Percentiles rank a stretch among this genome's conserved stretches.
Evolutionary conservation across 30 jellyfish, hydroid and myxozoan species (phyloP).

Genomic region (Aurelia coerulea): DNA sequence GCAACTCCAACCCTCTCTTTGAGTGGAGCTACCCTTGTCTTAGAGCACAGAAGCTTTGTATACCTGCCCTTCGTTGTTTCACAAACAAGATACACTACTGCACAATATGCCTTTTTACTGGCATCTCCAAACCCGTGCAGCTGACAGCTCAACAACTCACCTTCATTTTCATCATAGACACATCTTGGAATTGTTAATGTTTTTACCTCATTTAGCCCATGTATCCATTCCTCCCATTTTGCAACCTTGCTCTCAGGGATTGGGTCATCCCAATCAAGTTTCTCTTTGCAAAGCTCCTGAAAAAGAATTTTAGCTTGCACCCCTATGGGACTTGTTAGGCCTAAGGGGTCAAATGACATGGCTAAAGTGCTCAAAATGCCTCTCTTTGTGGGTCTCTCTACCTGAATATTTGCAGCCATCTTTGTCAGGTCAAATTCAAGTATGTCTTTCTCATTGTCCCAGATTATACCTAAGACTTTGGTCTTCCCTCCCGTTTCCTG

Average conservation of each 20-base stretch:
- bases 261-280: conserved; percentile 46
- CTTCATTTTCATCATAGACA: conserved; percentile 13
- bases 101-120: conserved; percentile 43
- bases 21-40: neutral
- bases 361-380: conserved; percentile 26
- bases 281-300: conserved; percentile 33
- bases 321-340: conserved; percentile 1
- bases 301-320: conserved; percentile 15
- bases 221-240: conserved; percentile 29
- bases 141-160: conserved; percentile 35
- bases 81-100: conserved; percentile 27
- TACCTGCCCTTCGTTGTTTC: conserved; percentile 36
- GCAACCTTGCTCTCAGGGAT: conserved; percentile 31
- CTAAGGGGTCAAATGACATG: conserved; percentile 19
- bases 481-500: conserved; percentile 29
- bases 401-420: conserved; percentile 17
- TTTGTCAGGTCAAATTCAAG: conserved; percentile 21
- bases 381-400: conserved; percentile 36
- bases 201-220: conserved; percentile 20
- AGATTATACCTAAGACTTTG: conserved; percentile 25
- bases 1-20: too few species aligned
- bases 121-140: conserved; percentile 46
- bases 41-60: conserved; percentile 28
- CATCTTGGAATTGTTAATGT: conserved; percentile 16
- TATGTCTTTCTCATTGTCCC: conserved; percentile 27